phyloP scores from a whole-genome alignment of 1,140 invertebrate species.

The Euglossa dilemma region DNA sequence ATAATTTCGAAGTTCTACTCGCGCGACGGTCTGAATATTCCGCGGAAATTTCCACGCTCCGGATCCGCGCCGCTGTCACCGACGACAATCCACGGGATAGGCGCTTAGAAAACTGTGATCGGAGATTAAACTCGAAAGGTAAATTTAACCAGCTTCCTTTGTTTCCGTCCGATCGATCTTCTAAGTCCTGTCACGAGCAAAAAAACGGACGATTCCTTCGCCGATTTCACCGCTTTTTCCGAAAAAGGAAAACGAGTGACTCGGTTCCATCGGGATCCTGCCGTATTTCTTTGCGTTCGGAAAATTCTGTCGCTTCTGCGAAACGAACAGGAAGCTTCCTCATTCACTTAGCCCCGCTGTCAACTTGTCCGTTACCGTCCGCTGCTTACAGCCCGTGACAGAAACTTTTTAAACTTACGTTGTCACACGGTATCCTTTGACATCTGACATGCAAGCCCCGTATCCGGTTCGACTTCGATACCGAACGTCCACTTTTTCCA shows the following conservation, averaged over 20 bases:
- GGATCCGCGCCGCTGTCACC: conserved; percentile 28
- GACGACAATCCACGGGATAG: conserved; percentile 29
- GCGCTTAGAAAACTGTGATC: conserved; percentile 43
- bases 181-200: background rate
- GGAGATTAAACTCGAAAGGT: conserved; percentile 33
- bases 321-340: background rate
- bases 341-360: conserved; percentile 44
- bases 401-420: conserved; percentile 45
- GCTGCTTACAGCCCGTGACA: conserved; percentile 19
- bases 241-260: too few species aligned
- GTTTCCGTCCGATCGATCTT: background rate
- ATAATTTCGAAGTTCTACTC: conserved; percentile 70
- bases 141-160: background rate
- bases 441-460: conserved; percentile 2
- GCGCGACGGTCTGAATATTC: conserved; percentile 58
- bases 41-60: conserved; percentile 59
- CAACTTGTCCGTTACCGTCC: conserved; percentile 37
- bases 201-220: too few species aligned
- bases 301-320: background rate
- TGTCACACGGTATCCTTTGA: conserved; percentile 3
- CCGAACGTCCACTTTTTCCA: background rate
- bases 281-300: background rate
- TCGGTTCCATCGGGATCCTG: background rate
- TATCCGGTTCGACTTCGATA: background rate
- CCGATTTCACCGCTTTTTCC: background rate